These are phyloP conservation scores for Syngnathus scovelli DNA, from an alignment of 2,113 vertebrate genomes.

Conservation along the genomic window DNA sequence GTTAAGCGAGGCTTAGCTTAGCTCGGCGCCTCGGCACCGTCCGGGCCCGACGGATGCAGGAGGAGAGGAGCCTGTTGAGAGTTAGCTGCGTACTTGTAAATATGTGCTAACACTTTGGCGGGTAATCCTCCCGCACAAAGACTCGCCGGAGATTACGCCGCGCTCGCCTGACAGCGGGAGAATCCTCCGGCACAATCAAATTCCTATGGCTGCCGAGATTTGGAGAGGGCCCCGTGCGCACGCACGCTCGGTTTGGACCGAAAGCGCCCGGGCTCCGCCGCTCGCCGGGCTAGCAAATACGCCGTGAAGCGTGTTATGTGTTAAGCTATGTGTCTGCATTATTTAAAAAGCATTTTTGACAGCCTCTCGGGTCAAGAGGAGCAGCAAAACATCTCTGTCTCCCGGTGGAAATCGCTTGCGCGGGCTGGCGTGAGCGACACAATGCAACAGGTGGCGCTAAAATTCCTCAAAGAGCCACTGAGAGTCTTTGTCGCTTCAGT, in stretches of 20 bases:
- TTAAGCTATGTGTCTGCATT: constrained; percentile 16
- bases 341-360: not conserved
- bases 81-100: constrained; percentile 74
- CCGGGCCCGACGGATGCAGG: constrained; percentile 45
- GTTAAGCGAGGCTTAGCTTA: constrained; percentile 69
- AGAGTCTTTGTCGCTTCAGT: not conserved
- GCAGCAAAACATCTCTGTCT: not conserved
- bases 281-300: constrained; percentile 49
- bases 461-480: not conserved
- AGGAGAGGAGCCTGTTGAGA: constrained; percentile 65
- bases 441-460: not conserved
- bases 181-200: constrained; percentile 73
- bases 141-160: constrained; percentile 72
- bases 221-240: constrained; percentile 56
- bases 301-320: constrained; percentile 46
- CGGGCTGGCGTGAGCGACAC: not conserved
- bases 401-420: not conserved
- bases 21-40: constrained; percentile 32
- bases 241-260: constrained; percentile 44
- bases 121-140: constrained; percentile 74
- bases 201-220: constrained; percentile 69
- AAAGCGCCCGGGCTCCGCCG: constrained; percentile 38
- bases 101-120: constrained; percentile 73
- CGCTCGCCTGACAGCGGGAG: constrained; percentile 70
- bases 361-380: not conserved